Evolutionary conservation across 2,113 vertebrate species (phyloP), one percentile per base, ranked within the genome.

Genomic region (Hylia prasina): DNA sequence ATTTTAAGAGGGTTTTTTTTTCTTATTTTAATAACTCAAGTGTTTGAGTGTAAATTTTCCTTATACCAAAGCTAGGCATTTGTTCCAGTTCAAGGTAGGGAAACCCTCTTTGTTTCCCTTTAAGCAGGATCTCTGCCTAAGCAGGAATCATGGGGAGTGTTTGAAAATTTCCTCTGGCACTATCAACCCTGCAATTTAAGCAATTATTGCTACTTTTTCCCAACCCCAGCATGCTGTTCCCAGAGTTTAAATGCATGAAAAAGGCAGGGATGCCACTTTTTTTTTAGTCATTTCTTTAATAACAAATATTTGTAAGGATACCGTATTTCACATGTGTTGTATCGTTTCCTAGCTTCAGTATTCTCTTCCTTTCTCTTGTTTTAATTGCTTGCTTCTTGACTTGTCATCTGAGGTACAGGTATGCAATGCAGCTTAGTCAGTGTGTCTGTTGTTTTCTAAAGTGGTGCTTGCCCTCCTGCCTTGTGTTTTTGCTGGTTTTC

Each of bases 311-410:
- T 92, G 61, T 54, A 51, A 71, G 69, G 22, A 31, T 64, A 54
- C 27, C 0, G 0, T 39, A 14, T 79, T 70, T 94, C 45, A 22
- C 0, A 0, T 64, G 16, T 57, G 6, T 61, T 79, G 3, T 18
- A 40, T 60, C 8, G 10, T 53, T 76, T 86, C 61, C 45, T 82
- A 69, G 24, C 57, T 86, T 69, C 24, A 47, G 16, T 45, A 30
- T 20, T 68, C 47, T 31, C 12, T 80, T 87, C 10, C n/a, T 70
- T 76, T 89, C 47, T 77, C 10, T 78, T 27, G 69, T 65, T 69
- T 75, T 48, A 68, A n/a, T 70, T 65, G 10, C 21, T 90, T 57
- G 4, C 39, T 82, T 48, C 47, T 86, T 79, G 19, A 66, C 11
- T 85, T 85, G 35, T 68, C 47, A 77, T 89, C 40, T 83, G 64